Percentiles rank a stretch among this genome's conserved stretches.
Evolutionary conservation across 1,140 invertebrate species (phyloP).

Genomic region (Drosophila arawakana): DNA sequence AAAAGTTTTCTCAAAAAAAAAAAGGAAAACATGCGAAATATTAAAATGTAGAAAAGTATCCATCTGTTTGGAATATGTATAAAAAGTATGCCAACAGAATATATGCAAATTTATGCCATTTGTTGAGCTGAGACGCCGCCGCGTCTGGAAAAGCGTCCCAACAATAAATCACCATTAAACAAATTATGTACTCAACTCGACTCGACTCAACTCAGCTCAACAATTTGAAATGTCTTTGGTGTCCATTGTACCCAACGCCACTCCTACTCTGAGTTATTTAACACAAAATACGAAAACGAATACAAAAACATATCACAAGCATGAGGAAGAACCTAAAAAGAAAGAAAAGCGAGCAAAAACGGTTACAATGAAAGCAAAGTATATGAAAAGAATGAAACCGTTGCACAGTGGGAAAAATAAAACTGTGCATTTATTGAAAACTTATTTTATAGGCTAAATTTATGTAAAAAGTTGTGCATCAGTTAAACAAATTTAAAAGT

Average conservation of each 20-base stretch:
- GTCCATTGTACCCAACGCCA: slow-evolving; percentile 58
- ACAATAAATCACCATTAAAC: slow-evolving; percentile 80
- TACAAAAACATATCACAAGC: slow-evolving; percentile 16
- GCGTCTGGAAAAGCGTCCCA: slow-evolving; percentile 33
- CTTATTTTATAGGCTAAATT: too few relatives aligned
- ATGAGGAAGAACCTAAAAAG: slow-evolving; percentile 21
- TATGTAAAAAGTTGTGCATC: too few relatives aligned
- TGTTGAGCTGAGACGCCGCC: slow-evolving; percentile 49
- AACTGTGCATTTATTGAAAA: too few relatives aligned
- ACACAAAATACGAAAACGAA: background rate
- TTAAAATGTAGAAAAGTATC: slow-evolving; percentile 23
- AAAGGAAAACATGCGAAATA: background rate
- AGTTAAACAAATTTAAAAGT: too few relatives aligned
- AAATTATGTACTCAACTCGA: slow-evolving; percentile 75
- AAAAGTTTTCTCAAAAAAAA: background rate
- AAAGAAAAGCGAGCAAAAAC: slow-evolving; percentile 2
- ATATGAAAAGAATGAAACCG: slow-evolving; percentile 17
- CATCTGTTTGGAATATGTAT: background rate
- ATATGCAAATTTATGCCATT: slow-evolving; percentile 73
- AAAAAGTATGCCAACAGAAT: slow-evolving; percentile 30
- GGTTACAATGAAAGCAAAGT: slow-evolving; percentile 19
- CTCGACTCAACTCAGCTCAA: slow-evolving; percentile 59
- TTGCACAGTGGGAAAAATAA: slow-evolving; percentile 17
- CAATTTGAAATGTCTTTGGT: slow-evolving; percentile 71
- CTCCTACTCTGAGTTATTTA: slow-evolving; percentile 20